Evolutionary conservation across 2,888 invertebrate species (phyloP), one percentile per base, ranked within the genome.

Genomic region (Camponotus fellah): DNA sequence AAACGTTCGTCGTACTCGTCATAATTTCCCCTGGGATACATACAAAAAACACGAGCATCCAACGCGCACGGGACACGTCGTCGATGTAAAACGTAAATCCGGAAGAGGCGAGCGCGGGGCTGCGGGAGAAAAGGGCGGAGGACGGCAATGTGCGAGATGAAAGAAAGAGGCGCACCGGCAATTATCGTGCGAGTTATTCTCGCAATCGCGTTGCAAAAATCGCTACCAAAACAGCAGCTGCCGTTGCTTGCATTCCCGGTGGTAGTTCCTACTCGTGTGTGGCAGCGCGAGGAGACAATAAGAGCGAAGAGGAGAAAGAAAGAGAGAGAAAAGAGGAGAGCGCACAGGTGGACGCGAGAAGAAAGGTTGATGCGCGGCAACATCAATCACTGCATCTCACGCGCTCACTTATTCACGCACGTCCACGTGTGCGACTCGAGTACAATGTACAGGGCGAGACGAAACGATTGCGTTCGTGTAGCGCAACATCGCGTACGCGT

Each of bases 121-220:
- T 6, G 40, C 58, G 21, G 6, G 74, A 43, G 26, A 49, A 49
- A 75, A 32, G 32, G 56, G 58, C 8, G 80, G 64, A 53, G 75
- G 32, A 17, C 14, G 53, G 62, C 34, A 53, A 66, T 12, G 49
- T 49, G 77, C 71, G 60, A 68, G 53, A 74, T 75, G 82, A 82
- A 82, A 77, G 82, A 68, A 65, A 66, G 82, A 68, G 43, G 56
- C 56, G 76, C 75, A 56, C 64, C 80, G 37, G 86, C 82, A 91
- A 91, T 90, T 91, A 89, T 88, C 84, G 84, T 66, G 87, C 83
- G 88, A 89, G 84, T 88, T 86, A 87, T 86, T 86, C 87, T 86
- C 87, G 87, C 79, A 79, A 71, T 75, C 81, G 86, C 88, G 90
- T 91, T 89, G 87, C 85, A 75, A 76, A 86, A 87, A 89, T 91